Evolutionary conservation across 2,113 vertebrate genomes (phyloP).

Genomic region (Vidua macroura): DNA sequence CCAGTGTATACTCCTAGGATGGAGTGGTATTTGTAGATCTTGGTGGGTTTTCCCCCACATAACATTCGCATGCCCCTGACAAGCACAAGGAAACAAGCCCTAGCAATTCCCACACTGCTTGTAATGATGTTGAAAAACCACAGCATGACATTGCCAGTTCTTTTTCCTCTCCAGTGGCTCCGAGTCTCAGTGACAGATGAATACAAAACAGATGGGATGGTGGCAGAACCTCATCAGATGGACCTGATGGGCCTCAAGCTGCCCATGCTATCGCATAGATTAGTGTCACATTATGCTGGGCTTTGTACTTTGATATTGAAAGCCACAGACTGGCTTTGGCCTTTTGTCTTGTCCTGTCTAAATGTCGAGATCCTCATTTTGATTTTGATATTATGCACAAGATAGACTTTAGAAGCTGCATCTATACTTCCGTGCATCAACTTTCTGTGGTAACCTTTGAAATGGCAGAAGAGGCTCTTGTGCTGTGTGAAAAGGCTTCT

Average conservation of each 20-base stretch:
- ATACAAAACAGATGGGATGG: conserved; percentile 5
- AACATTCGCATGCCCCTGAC: not conserved
- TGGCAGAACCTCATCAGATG: conserved; percentile 5
- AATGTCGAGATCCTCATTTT: not conserved
- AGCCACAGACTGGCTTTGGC: not conserved
- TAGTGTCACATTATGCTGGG: not conserved
- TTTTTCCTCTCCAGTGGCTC: not conserved
- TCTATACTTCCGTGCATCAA: not conserved
- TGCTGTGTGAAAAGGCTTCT: not conserved
- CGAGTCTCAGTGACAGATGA: not conserved
- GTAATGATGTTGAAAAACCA: not conserved
- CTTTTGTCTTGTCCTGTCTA: not conserved
- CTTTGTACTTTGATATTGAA: not conserved
- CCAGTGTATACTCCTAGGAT: not conserved
- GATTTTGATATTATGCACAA: not conserved
- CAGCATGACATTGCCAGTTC: not conserved
- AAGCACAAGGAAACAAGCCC: not conserved
- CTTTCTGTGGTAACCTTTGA: not conserved
- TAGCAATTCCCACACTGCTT: not conserved
- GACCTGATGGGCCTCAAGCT: not conserved
- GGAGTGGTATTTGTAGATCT: not conserved
- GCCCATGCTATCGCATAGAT: not conserved
- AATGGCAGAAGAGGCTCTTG: not conserved
- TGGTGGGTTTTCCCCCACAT: not conserved
- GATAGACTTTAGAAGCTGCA: not conserved